Evolutionary conservation across 2,113 vertebrate species (phyloP).

Genomic region (Psittacara wagleri): DNA sequence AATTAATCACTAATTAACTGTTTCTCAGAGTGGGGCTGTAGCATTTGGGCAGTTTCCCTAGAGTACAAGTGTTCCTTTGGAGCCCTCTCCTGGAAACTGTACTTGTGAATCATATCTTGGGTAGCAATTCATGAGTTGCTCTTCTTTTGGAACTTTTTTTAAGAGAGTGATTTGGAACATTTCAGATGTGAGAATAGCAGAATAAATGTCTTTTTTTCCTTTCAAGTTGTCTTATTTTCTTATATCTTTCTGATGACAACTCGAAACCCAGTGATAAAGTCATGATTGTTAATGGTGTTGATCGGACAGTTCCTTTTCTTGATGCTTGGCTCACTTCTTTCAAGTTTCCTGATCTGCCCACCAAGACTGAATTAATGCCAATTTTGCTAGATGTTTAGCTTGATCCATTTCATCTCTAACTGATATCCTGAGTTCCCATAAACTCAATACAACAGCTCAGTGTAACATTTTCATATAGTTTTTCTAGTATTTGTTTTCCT

Average conservation of each 20-base stretch:
- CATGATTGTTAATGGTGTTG: neutral
- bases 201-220: neutral
- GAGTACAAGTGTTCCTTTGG: constrained; percentile 32
- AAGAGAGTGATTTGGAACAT: neutral
- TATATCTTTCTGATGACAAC: neutral
- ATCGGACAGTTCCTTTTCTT: neutral
- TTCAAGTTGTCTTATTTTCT: neutral
- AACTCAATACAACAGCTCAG: neutral
- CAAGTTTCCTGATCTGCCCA: neutral
- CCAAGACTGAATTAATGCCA: neutral
- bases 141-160: neutral
- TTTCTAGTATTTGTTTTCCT: neutral
- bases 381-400: neutral
- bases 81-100: constrained; percentile 58
- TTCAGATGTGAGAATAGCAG: neutral
- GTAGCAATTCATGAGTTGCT: neutral
- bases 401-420: neutral
- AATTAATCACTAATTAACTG: neutral
- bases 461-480: neutral
- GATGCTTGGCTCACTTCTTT: neutral
- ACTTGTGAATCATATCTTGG: neutral
- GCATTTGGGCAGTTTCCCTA: neutral
- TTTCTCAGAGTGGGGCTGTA: neutral
- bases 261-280: neutral
- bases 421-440: neutral